Conservation (phyloP, 2,113 vertebrate species). For the Tetrax tetrax region DNA sequence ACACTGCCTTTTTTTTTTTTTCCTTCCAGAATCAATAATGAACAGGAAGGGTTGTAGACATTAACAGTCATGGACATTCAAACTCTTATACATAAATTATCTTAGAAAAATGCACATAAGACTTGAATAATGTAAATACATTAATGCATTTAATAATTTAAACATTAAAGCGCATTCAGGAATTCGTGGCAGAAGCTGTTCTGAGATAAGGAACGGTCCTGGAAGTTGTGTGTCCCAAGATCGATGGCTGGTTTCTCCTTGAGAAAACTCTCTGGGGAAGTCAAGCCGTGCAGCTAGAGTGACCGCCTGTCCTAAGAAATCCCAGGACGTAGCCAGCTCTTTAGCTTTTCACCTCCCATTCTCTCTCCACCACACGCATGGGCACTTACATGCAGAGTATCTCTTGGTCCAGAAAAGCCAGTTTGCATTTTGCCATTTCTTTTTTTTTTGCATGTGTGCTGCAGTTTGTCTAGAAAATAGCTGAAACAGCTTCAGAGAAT, state of each 20-base stretch:
- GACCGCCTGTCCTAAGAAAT: slow-evolving; percentile 50
- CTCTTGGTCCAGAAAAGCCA: neutral
- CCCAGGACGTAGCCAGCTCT: slow-evolving; percentile 49
- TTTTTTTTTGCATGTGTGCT: neutral
- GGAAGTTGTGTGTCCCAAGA: slow-evolving; percentile 75
- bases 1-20: slow-evolving; percentile 95
- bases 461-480: slow-evolving; percentile 4
- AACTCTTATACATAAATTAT: slow-evolving; percentile 99
- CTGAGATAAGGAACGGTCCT: slow-evolving; percentile 80
- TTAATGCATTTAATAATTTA: slow-evolving; percentile 99
- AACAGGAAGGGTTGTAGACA: slow-evolving; percentile 96
- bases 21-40: slow-evolving; percentile 96
- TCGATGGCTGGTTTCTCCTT: slow-evolving; percentile 82
- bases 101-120: slow-evolving; percentile 98
- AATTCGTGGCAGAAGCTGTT: slow-evolving; percentile 79
- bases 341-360: neutral
- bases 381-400: neutral
- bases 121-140: slow-evolving; percentile 99
- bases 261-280: slow-evolving; percentile 71
- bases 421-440: neutral
- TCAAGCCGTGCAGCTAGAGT: neutral
- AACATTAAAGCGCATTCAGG: slow-evolving; percentile 91
- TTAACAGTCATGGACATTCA: slow-evolving; percentile 96
- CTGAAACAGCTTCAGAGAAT: neutral
- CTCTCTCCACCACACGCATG: neutral